A percentile compares a stretch with the other conserved stretches of the same genome.
Evolutionary conservation across 2,888 invertebrate genomes (phyloP).

Genomic region (Holacanthella duospinosa): DNA sequence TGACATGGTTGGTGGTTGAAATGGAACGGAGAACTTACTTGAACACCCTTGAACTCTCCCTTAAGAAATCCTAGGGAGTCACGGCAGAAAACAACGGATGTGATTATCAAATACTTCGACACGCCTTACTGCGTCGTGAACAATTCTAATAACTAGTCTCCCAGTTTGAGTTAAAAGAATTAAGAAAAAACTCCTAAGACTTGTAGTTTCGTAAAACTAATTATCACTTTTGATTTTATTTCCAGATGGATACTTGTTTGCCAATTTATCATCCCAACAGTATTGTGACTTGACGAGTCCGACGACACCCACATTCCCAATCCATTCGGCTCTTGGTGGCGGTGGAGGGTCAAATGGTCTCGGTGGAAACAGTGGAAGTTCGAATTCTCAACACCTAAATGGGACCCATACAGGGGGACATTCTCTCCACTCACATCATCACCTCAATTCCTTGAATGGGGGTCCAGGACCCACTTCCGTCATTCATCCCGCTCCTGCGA

Average conservation of each 20-base stretch:
- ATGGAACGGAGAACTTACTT: conserved; percentile 5
- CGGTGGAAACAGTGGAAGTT: conserved; percentile 16
- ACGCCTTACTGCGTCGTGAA: background rate
- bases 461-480: conserved; percentile 42
- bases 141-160: no score
- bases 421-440: conserved; percentile 50
- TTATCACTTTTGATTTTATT: conserved; percentile 1
- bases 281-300: conserved; percentile 37
- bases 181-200: background rate
- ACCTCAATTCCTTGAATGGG: conserved; percentile 40
- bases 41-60: conserved; percentile 17
- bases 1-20: conserved; percentile 17
- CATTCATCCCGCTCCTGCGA: conserved; percentile 47
- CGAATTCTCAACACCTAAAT: conserved; percentile 40
- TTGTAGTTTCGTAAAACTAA: background rate
- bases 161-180: background rate
- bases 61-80: conserved; percentile 2
- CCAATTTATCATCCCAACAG: conserved; percentile 34
- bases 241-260: conserved; percentile 36
- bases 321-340: conserved; percentile 29
- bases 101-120: conserved; percentile 3
- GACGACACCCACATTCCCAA: conserved; percentile 36
- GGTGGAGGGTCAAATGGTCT: conserved; percentile 16
- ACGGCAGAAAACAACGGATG: background rate
- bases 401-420: conserved; percentile 47